Conservation (phyloP, 2,113 vertebrate genomes). For the Crotalus viridis region DNA sequence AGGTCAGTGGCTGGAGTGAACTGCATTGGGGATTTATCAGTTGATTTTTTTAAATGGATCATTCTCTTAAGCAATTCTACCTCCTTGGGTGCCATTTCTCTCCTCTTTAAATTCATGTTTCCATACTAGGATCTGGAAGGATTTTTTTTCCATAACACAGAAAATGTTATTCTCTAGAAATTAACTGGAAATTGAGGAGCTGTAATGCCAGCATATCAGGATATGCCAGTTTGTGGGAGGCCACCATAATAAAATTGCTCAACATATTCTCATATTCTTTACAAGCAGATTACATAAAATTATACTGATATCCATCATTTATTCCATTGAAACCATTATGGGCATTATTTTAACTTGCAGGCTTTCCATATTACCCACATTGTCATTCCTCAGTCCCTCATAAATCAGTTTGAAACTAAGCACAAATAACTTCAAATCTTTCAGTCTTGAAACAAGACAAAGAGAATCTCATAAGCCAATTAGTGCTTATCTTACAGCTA, state of each 20-base stretch:
- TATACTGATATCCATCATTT: not conserved
- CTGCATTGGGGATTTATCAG: not conserved
- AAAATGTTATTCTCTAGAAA: not conserved
- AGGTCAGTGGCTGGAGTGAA: not conserved
- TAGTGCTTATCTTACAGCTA: not conserved
- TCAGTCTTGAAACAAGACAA: not conserved
- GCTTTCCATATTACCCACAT: not conserved
- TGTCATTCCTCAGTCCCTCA: not conserved
- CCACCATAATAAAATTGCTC: not conserved
- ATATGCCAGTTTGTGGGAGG: not conserved
- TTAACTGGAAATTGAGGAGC: not conserved
- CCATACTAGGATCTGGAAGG: not conserved
- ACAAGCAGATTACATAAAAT: not conserved
- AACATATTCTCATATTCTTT: not conserved
- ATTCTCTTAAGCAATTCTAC: not conserved
- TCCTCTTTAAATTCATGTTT: not conserved
- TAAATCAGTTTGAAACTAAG: not conserved
- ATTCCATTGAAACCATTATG: not conserved
- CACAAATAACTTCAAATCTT: not conserved
- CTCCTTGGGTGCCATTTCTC: not conserved
- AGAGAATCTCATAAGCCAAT: not conserved
- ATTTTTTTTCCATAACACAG: not conserved
- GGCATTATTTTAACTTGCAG: not conserved
- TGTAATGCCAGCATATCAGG: not conserved
- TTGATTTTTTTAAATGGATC: not conserved